Conservation (phyloP, 2,888 invertebrate species). For the Thyatira batis region DNA sequence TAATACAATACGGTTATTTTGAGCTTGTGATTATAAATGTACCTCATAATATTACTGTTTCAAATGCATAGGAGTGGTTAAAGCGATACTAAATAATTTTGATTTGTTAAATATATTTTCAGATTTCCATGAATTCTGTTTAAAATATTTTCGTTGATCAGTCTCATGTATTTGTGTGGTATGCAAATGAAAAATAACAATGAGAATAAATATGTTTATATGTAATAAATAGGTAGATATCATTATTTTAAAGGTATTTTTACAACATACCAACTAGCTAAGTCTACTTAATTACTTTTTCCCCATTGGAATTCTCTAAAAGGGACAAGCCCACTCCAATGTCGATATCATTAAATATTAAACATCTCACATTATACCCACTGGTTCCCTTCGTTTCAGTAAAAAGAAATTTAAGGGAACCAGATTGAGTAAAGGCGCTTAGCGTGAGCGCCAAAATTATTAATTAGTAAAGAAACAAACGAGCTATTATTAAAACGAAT, state of each 20-base stretch:
- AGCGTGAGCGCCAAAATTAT: slow-evolving; percentile 1
- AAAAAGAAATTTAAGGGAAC: not conserved
- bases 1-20: too few species aligned
- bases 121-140: too few species aligned
- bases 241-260: not conserved
- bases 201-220: too few species aligned
- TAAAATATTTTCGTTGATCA: too few species aligned
- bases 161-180: too few species aligned
- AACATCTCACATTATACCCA: not conserved
- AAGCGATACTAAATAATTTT: too few species aligned
- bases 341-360: not conserved
- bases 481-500: not conserved
- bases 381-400: not conserved
- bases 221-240: not conserved
- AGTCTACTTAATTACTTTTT: not conserved
- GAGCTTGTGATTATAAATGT: too few species aligned
- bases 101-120: too few species aligned
- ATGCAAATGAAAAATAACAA: too few species aligned
- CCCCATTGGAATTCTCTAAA: not conserved
- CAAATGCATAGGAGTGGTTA: too few species aligned
- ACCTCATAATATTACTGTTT: too few species aligned
- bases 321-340: not conserved
- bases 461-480: slow-evolving; percentile 1
- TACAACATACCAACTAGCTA: too few species aligned
- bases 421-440: not conserved